A percentile compares a stretch with the other conserved stretches of the same genome.
These are phyloP conservation scores for Gortyna flavago DNA, from an alignment of 2,888 invertebrate species.

Conservation along the genomic window DNA sequence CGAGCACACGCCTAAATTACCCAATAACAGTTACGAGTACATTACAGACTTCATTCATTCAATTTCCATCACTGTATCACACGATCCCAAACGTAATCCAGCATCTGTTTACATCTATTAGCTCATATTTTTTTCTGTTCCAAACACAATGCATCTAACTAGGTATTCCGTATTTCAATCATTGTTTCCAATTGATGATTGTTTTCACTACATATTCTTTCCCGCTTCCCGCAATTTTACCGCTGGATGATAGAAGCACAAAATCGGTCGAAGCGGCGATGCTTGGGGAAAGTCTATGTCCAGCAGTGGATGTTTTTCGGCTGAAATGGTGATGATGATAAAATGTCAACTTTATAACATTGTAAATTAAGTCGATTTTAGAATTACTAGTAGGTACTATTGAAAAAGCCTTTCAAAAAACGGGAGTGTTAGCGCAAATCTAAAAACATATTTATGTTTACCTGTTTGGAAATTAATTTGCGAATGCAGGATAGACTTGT, in stretches of 20 bases:
- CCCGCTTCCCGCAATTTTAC: not conserved
- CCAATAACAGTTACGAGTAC: slow-evolving; percentile 19
- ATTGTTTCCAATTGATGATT: not conserved
- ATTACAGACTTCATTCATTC: slow-evolving; percentile 38
- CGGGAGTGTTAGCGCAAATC: not conserved
- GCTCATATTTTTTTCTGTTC: slow-evolving; percentile 30
- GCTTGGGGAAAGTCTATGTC: not conserved
- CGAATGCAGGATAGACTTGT: not conserved
- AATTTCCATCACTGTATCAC: slow-evolving; percentile 11
- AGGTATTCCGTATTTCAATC: not conserved
- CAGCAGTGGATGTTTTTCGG: not conserved
- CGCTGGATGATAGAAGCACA: too few relatives aligned
- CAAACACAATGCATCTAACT: slow-evolving; percentile 16
- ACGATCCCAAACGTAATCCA: slow-evolving; percentile 15
- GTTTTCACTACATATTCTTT: not conserved
- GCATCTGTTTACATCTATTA: slow-evolving; percentile 32
- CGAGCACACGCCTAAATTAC: not conserved
- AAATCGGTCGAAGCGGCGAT: not conserved
- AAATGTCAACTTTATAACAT: not conserved
- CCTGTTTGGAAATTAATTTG: not conserved
- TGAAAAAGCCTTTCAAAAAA: not conserved
- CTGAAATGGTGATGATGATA: not conserved
- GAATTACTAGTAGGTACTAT: not conserved
- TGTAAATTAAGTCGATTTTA: not conserved
- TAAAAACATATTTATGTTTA: not conserved